Conservation (phyloP, 1,140 invertebrate genomes). For the Microplitis demolitor region DNA sequence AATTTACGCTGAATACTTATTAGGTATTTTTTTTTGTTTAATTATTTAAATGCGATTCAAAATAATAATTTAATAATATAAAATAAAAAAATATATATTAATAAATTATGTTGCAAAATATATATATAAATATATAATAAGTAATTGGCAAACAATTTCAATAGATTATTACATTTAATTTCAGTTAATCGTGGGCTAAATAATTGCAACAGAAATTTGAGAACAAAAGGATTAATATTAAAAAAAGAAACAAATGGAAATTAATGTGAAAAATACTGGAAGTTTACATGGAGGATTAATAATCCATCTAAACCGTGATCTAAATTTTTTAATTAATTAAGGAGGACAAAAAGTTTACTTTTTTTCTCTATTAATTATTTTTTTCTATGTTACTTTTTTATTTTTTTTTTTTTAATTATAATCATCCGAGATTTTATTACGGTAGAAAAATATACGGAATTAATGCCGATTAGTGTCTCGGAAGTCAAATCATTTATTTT, state of each 20-base stretch:
- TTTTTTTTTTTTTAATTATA: too few species aligned
- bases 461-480: slow-evolving; percentile 35
- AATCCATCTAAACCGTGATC: slow-evolving; percentile 38
- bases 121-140: neutral
- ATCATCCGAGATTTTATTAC: slow-evolving; percentile 26
- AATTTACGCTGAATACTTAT: neutral
- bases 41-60: slow-evolving; percentile 3
- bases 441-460: slow-evolving; percentile 47
- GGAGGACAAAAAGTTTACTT: slow-evolving; percentile 32
- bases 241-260: slow-evolving; percentile 22
- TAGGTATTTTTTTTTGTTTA: slow-evolving; percentile 12
- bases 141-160: slow-evolving; percentile 13
- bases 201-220: neutral
- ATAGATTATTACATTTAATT: neutral
- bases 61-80: neutral
- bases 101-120: neutral
- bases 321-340: slow-evolving; percentile 1
- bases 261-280: slow-evolving; percentile 46
- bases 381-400: neutral
- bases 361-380: slow-evolving; percentile 13
- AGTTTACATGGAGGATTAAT: slow-evolving; percentile 43
- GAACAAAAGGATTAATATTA: slow-evolving; percentile 20
- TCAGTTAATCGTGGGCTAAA: neutral
- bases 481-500: slow-evolving; percentile 29
- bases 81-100: neutral